Evolutionary conservation across 2,888 invertebrate species (phyloP), one percentile per base, ranked within the genome.

Genomic region (Parnassius glacialis): DNA sequence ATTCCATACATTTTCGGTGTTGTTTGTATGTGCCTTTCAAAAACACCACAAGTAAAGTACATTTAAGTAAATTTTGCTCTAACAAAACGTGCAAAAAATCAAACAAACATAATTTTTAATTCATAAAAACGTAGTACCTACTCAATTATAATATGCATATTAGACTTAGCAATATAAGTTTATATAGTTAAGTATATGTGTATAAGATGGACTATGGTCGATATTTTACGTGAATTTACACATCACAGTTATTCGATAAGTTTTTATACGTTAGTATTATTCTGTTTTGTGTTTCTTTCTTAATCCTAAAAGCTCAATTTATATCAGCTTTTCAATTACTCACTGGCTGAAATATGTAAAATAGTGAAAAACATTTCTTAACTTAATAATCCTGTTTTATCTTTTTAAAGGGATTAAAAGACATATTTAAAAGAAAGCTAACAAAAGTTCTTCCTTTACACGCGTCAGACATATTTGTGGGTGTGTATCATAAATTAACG

Each of bases 161-260:
- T 13, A 48, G 48, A n/a, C 13, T 16, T 48, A 48, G 48, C 13
- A 13, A 13, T 13, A 16, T 48, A 13, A 47, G 13, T 48, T 13
- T 48, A 16, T 48, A 48, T 48, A n/a, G n/a, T 41, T 53, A 53
- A 53, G 41, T 16, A 59, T 53, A 59, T 53, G 11, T 34, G 34
- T 7, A 34, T 34, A 34, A 34, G 16, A 61, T 43, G 51, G 83
- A 84, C 85, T 85, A 82, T 84, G 84, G 81, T 85, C 73, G 70
- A 75, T 78, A 75, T 74, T 70, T 63, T 75, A 42, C 77, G 71
- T 67, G 67, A 63, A 71, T 61, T 70, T 71, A 64, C 68, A 73
- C 78, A 80, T 79, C 76, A 80, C 79, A 78, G 65, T 63, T 65
- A 69, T 61, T 63, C 58, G 45, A 50, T 53, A 16, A 50, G 52